Percentiles rank a stretch among this genome's conserved stretches.
phyloP scores from a whole-genome alignment of 2,888 invertebrate species.

The Agriotes lineatus region DNA sequence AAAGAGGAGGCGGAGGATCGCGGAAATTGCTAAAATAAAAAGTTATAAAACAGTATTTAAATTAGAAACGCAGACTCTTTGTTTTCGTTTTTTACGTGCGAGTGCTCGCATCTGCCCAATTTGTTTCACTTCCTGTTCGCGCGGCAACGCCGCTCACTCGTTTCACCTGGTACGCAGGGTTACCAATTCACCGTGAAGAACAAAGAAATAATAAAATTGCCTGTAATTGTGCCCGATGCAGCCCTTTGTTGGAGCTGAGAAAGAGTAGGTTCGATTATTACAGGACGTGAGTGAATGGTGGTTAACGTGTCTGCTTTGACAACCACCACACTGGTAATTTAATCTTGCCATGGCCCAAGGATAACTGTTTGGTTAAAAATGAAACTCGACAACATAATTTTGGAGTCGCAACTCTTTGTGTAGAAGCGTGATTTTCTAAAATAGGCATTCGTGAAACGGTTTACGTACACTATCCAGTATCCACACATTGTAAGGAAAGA shows the following conservation, averaged over 20 bases:
- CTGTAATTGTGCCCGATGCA: slow-evolving; percentile 33
- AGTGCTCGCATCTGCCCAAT: slow-evolving; percentile 51
- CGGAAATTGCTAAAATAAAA: slow-evolving; percentile 25
- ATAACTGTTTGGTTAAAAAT: neutral
- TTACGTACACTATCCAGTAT: too few relatives aligned
- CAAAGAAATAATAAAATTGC: slow-evolving; percentile 41
- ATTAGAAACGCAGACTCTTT: slow-evolving; percentile 36
- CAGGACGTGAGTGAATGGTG: neutral
- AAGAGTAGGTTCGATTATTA: slow-evolving; percentile 11
- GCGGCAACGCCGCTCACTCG: slow-evolving; percentile 41
- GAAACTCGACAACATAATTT: too few relatives aligned
- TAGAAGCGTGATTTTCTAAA: too few relatives aligned
- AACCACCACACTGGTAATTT: neutral
- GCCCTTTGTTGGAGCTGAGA: slow-evolving; percentile 24
- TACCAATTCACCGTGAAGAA: slow-evolving; percentile 38
- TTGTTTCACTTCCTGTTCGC: slow-evolving; percentile 51
- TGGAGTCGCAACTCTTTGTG: too few relatives aligned
- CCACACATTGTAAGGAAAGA: too few relatives aligned
- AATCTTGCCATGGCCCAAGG: neutral
- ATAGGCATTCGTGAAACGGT: too few relatives aligned
- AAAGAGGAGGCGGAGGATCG: slow-evolving; percentile 14
- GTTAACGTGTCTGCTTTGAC: slow-evolving; percentile 4
- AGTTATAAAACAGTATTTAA: slow-evolving; percentile 28
- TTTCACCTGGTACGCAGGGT: slow-evolving; percentile 47
- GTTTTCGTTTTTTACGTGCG: slow-evolving; percentile 45